Evolutionary conservation across 2,113 vertebrate species (phyloP), one percentile per base, ranked within the genome.

Genomic region (Myrmecophaga tridactyla): DNA sequence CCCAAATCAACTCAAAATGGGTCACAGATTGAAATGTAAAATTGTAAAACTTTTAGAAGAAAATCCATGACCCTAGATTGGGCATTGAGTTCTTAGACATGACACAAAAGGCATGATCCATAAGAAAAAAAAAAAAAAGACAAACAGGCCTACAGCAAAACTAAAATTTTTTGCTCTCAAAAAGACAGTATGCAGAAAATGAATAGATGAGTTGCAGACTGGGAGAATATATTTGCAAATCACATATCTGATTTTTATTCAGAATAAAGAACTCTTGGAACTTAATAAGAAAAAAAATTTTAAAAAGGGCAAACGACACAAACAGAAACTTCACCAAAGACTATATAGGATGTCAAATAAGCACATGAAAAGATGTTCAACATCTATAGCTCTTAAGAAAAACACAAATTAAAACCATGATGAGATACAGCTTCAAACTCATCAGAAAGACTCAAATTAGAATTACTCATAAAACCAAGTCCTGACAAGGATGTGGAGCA

Each of bases 241-340:
- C 23, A 39, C 34, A 69, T 29, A 73, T 81, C 15, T 5, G 23
- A 82, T 6, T 62, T 43, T 25, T 12, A 67, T 39, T 13, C 23
- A 60, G 73, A 80, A 92, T 81, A 86, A 89, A 89, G 58, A 89
- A 78, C 67, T 84, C n/a, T 69, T 41, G 69, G 86, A 90, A 63
- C 13, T 86, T 25, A 75, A 29, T 48, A 80, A 53, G 36, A 58
- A 89, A 85, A 76, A 51, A 4, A 58, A 18, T 36, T 83, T 63
- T 7, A 12, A 78, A 93, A 43, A 43, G 36, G 21, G 23, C n/a
- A 86, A 78, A 51, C 81, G 36, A 60, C 34, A 48, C n/a, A 60
- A 78, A 85, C 11, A 91, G 46, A 41, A 14, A 75, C 4, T 77
- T 60, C 10, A 53, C 58, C 20, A 89, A 75, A 73, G 43, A 80